These are phyloP conservation scores for Pterophyllum scalare DNA, from an alignment of 2,113 vertebrate species.

Conservation along the genomic window DNA sequence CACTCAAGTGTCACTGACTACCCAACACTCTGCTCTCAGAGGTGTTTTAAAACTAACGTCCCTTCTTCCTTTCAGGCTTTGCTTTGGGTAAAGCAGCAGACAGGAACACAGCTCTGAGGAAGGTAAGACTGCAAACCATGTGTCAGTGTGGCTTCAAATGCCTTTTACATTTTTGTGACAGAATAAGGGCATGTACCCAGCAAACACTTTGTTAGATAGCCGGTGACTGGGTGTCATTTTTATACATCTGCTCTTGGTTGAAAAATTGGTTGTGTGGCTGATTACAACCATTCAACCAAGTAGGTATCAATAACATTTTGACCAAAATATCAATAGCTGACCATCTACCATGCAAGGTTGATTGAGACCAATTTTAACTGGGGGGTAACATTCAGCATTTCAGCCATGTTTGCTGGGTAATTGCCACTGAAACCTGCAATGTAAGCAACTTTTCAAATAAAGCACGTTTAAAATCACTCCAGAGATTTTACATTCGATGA, in stretches of 20 bases:
- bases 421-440: neutral
- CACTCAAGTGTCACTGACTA: neutral
- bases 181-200: neutral
- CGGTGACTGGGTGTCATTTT: neutral
- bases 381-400: neutral
- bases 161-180: neutral
- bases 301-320: too few species aligned
- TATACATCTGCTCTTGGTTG: neutral
- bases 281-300: too few species aligned
- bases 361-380: neutral
- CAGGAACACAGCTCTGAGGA: constrained; percentile 88
- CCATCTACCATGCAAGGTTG: neutral
- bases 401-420: neutral
- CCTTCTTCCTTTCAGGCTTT: constrained; percentile 82
- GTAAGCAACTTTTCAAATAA: neutral
- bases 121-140: constrained; percentile 77
- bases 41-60: neutral
- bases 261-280: too few species aligned
- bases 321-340: neutral
- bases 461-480: neutral
- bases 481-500: neutral
- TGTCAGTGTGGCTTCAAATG: neutral
- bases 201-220: neutral
- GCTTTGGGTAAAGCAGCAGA: constrained; percentile 92
- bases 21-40: neutral